A percentile compares a stretch with the other conserved stretches of the same genome.
Evolutionary conservation across 2,113 vertebrate genomes (phyloP).

Genomic region (Plecturocebus donacophilus): DNA sequence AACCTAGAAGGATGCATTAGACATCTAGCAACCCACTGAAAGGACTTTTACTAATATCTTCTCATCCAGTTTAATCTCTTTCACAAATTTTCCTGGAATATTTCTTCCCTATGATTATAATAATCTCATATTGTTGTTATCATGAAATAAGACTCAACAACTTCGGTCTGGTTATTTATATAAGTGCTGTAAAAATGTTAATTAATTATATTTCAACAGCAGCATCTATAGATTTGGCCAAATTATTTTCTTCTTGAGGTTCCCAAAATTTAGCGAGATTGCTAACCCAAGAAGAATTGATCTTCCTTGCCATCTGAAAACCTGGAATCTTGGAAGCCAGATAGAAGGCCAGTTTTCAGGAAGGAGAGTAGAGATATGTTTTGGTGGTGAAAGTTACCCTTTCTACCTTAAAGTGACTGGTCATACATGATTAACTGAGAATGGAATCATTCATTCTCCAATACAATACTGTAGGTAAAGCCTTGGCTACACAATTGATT

Average conservation of each 20-base stretch:
- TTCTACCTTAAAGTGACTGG: neutral
- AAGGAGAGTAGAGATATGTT: neutral
- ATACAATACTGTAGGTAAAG: neutral
- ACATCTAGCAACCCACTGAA: too few relatives aligned
- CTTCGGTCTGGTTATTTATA: neutral
- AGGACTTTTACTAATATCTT: neutral
- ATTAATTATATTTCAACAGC: neutral
- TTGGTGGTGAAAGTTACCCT: neutral
- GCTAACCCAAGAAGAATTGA: neutral
- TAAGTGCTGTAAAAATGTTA: neutral
- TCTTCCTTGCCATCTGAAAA: neutral
- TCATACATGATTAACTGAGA: neutral
- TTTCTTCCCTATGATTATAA: neutral
- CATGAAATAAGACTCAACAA: neutral
- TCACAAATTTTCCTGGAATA: neutral
- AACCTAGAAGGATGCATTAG: neutral
- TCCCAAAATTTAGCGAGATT: neutral
- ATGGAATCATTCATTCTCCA: neutral
- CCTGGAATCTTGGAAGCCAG: neutral
- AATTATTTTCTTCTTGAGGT: neutral
- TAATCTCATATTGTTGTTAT: neutral
- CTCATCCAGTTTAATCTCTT: neutral
- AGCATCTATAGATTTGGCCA: neutral
- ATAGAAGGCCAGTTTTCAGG: neutral
- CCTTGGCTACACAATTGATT: neutral